Conservation (phyloP, 2,797 vertebrate genomes). For the Cynodonichthys magdalenae region DNA sequence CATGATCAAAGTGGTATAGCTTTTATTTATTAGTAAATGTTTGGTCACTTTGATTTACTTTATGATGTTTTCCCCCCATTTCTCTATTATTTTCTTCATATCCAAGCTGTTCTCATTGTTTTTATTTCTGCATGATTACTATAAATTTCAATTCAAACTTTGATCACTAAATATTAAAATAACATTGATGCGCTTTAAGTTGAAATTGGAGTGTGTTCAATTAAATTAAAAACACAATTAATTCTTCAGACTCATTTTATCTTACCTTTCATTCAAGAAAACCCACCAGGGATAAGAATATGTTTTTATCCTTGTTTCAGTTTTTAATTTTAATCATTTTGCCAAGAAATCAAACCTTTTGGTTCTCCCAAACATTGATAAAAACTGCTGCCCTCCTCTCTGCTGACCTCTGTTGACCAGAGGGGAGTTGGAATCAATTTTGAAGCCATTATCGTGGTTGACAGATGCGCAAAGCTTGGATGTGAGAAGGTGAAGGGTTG, state of each 20-base stretch:
- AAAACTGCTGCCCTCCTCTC: slow-evolving; percentile 26
- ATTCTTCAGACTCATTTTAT: slow-evolving; percentile 1
- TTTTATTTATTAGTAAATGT: no score
- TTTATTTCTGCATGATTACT: no score
- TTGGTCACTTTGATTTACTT: no score
- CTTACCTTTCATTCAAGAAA: neutral
- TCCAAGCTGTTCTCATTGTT: no score
- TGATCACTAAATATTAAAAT: no score
- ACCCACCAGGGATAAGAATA: rapidly evolving
- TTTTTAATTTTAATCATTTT: slow-evolving; percentile 15
- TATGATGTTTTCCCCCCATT: no score
- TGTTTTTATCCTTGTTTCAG: neutral
- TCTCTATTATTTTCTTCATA: no score
- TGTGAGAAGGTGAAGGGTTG: slow-evolving; percentile 65
- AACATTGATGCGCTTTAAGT: neutral
- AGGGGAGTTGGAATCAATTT: slow-evolving; percentile 64
- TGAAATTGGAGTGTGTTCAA: neutral
- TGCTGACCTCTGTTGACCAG: slow-evolving; percentile 17
- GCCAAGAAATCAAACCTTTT: slow-evolving; percentile 19
- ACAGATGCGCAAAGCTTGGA: slow-evolving; percentile 50
- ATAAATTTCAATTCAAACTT: no score
- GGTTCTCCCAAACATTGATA: neutral
- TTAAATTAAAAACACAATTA: neutral
- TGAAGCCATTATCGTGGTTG: slow-evolving; percentile 51
- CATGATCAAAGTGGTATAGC: no score